These are phyloP conservation scores for Heliconius melpomene DNA, from an alignment of 1,140 invertebrate genomes.

Conservation along the genomic window DNA sequence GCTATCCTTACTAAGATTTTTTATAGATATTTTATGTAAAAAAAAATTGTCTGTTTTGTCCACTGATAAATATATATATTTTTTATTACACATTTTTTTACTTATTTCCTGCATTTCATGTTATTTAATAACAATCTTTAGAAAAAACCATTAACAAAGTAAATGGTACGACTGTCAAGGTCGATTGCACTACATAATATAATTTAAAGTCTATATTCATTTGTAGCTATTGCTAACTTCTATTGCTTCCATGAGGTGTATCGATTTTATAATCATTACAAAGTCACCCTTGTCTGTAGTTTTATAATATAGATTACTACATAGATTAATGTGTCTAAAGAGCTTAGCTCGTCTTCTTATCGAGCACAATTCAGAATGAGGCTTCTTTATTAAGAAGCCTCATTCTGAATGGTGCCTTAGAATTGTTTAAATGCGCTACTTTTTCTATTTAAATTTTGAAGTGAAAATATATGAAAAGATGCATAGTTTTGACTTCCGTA, in stretches of 20 bases:
- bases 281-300: constrained; percentile 16
- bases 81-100: too few species aligned
- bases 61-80: too few species aligned
- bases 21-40: neutral
- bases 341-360: constrained; percentile 35
- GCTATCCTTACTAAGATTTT: constrained; percentile 51
- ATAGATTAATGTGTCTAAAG: constrained; percentile 34
- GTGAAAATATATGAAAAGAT: too few species aligned
- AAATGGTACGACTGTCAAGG: neutral
- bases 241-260: constrained; percentile 6
- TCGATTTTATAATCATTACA: constrained; percentile 23
- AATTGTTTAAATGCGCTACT: constrained; percentile 10
- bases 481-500: too few species aligned
- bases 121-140: too few species aligned
- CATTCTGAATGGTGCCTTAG: too few species aligned
- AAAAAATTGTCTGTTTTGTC: too few species aligned
- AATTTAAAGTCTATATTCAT: neutral
- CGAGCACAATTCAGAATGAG: constrained; percentile 29
- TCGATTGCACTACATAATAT: neutral
- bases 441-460: too few species aligned
- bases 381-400: constrained; percentile 40
- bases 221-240: neutral
- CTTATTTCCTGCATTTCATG: too few species aligned
- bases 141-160: neutral
- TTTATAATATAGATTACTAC: constrained; percentile 19